Evolutionary conservation across 2,888 invertebrate species (phyloP).

Genomic region (Epirrhoe alternata): DNA sequence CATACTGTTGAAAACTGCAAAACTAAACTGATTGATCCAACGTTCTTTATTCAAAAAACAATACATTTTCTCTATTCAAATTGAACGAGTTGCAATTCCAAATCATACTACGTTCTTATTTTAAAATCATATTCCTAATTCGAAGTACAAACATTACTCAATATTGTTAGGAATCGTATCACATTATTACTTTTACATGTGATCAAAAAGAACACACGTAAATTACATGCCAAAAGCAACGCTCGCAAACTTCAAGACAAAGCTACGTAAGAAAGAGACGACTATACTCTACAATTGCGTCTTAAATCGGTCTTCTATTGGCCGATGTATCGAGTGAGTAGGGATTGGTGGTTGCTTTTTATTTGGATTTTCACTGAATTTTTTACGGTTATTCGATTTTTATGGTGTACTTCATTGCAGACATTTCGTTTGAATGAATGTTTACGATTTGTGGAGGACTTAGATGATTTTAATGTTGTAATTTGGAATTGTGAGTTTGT

Average conservation of each 20-base stretch:
- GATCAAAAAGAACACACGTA: slow-evolving; percentile 9
- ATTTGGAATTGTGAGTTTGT: background rate
- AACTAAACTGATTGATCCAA: too few species aligned
- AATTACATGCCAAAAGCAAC: background rate
- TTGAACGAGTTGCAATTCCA: too few species aligned
- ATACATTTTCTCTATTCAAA: too few species aligned
- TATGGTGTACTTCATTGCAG: slow-evolving; percentile 67
- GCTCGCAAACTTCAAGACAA: background rate
- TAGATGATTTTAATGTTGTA: slow-evolving; percentile 21
- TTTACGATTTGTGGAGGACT: slow-evolving; percentile 48
- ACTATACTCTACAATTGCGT: slow-evolving; percentile 41
- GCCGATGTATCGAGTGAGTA: slow-evolving; percentile 59
- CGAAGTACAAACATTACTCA: too few species aligned
- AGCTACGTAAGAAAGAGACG: slow-evolving; percentile 43
- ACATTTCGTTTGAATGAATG: slow-evolving; percentile 46
- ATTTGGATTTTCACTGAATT: slow-evolving; percentile 40
- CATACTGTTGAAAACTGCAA: too few species aligned
- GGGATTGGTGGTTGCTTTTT: slow-evolving; percentile 53
- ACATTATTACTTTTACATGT: too few species aligned
- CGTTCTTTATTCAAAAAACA: too few species aligned
- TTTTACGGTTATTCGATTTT: slow-evolving; percentile 68
- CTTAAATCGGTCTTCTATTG: slow-evolving; percentile 57
- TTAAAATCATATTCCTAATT: too few species aligned
- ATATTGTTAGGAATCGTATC: too few species aligned
- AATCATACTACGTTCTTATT: too few species aligned